These are phyloP conservation scores for Nymphalis polychloros DNA, from an alignment of 2,888 invertebrate species.

Conservation along the genomic window DNA sequence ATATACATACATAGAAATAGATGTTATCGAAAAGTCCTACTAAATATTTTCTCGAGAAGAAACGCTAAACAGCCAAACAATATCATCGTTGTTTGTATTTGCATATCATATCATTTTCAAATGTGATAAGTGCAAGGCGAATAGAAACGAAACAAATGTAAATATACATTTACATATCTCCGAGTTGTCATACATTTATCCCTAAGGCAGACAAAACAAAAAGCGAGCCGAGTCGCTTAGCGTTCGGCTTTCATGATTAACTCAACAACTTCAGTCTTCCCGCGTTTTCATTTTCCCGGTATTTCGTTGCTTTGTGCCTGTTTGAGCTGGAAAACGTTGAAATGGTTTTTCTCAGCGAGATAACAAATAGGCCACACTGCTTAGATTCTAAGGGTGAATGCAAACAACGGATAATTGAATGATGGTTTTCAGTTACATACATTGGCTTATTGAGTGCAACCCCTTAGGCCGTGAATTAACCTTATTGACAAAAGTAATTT, in stretches of 20 bases:
- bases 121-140: conserved; percentile 23
- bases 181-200: conserved; percentile 46
- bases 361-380: conserved; percentile 67
- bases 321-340: conserved; percentile 33
- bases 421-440: neutral
- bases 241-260: conserved; percentile 67
- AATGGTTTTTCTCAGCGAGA: conserved; percentile 55
- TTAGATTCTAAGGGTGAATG: conserved; percentile 64
- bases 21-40: conserved; percentile 3
- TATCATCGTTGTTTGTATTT: neutral
- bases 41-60: conserved; percentile 11
- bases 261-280: conserved; percentile 48
- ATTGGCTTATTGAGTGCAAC: neutral
- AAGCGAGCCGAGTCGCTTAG: conserved; percentile 53
- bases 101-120: conserved; percentile 8
- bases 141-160: conserved; percentile 30
- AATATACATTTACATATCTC: conserved; percentile 49
- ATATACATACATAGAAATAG: neutral
- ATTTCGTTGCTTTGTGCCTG: conserved; percentile 42
- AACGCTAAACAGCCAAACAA: conserved; percentile 18
- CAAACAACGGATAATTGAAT: conserved; percentile 30
- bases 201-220: conserved; percentile 54
- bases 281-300: conserved; percentile 52
- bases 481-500: neutral
- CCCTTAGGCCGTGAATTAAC: neutral